A percentile compares a stretch with the other conserved stretches of the same genome.
Evolutionary conservation across 2,113 vertebrate species (phyloP).

Genomic region (Aphelocoma coerulescens): DNA sequence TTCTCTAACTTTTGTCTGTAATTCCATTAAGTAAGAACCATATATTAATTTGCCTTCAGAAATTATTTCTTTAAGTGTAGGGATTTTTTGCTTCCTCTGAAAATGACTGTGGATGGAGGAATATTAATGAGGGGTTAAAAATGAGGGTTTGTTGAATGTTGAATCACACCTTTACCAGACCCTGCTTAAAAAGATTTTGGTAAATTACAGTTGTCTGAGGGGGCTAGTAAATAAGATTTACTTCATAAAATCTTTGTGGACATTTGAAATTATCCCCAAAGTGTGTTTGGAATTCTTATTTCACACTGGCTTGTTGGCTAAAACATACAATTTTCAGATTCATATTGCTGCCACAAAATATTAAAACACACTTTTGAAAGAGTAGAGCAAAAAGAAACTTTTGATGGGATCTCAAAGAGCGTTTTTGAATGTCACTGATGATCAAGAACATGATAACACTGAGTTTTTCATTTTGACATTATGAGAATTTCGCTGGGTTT

Average conservation of each 20-base stretch:
- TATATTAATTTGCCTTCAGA: neutral
- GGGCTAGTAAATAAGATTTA: neutral
- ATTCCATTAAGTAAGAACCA: neutral
- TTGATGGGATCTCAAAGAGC: neutral
- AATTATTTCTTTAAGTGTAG: neutral
- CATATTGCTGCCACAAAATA: neutral
- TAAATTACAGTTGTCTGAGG: neutral
- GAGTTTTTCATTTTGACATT: conserved; percentile 26
- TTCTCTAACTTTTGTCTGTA: neutral
- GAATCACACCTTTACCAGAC: neutral
- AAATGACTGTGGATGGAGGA: neutral
- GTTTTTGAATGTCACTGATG: neutral
- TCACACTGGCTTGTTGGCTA: neutral
- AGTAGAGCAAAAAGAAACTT: neutral
- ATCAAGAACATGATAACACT: neutral
- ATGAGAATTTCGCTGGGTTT: neutral
- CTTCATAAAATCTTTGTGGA: neutral
- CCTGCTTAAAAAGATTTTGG: neutral
- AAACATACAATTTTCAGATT: neutral
- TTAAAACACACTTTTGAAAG: neutral
- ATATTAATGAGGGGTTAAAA: neutral
- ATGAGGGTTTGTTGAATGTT: neutral
- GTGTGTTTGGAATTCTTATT: neutral
- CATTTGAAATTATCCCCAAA: neutral
- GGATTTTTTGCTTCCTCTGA: neutral